Conservation (phyloP, 2,113 vertebrate genomes). For the Eptesicus fuscus region DNA sequence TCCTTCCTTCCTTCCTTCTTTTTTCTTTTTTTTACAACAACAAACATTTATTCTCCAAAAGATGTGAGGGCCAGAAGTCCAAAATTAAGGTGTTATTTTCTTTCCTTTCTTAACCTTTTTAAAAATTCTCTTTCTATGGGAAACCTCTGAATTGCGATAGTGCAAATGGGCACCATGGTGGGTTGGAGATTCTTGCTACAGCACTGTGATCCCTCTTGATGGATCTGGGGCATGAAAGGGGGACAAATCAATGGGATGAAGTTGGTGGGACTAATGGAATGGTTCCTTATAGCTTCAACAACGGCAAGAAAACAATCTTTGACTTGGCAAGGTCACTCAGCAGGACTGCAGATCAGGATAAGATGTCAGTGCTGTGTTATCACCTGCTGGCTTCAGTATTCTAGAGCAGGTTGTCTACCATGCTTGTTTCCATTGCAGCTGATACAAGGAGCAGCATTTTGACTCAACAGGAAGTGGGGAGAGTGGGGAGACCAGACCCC, state of each 20-base stretch:
- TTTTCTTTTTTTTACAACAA: no score
- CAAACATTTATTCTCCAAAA: no score
- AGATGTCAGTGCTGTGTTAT: not conserved
- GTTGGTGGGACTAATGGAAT: not conserved
- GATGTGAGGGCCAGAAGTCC: no score
- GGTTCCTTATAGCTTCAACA: not conserved
- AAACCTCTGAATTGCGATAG: not conserved
- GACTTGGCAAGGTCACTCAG: not conserved
- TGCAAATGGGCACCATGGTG: not conserved
- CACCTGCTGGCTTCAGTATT: not conserved
- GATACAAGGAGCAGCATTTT: not conserved
- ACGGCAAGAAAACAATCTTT: not conserved
- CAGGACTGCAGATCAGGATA: not conserved
- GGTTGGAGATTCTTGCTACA: not conserved
- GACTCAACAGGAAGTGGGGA: not conserved
- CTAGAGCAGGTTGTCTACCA: not conserved
- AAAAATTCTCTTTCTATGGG: not conserved
- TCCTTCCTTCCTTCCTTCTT: no score
- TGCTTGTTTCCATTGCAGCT: not conserved
- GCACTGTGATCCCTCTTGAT: not conserved
- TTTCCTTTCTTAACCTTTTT: not conserved
- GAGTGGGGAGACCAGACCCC: rapidly evolving
- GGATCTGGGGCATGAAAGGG: not conserved
- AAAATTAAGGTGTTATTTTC: no score
- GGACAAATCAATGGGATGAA: not conserved